Evolutionary conservation across 1,140 invertebrate species (phyloP).

Genomic region (Nephila pilipes): DNA sequence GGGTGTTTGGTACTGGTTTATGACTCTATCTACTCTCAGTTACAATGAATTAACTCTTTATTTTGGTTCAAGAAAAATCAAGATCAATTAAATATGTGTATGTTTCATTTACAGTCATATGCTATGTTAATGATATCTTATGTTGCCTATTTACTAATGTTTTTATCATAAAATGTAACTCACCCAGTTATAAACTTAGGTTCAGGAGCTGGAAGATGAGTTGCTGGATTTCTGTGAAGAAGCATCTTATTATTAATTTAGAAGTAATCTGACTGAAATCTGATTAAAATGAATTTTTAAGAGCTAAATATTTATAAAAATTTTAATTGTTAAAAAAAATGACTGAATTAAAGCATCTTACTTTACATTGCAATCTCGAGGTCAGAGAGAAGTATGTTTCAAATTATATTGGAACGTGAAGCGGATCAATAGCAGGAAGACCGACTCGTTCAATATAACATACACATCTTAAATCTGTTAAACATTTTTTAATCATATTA

Average conservation of each 20-base stretch:
- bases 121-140: too few relatives aligned
- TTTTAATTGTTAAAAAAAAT: neutral
- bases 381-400: neutral
- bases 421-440: too few relatives aligned
- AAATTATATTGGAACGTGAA: neutral
- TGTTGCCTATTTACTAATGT: too few relatives aligned
- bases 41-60: too few relatives aligned
- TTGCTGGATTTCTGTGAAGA: neutral
- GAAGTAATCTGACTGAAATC: neutral
- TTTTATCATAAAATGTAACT: neutral
- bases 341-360: neutral
- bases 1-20: too few relatives aligned
- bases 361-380: neutral
- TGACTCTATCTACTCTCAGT: too few relatives aligned
- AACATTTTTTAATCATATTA: too few relatives aligned
- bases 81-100: too few relatives aligned
- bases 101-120: too few relatives aligned
- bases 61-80: too few relatives aligned
- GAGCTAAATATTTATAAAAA: neutral
- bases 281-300: neutral
- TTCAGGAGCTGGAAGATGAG: conserved; percentile 5
- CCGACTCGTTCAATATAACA: too few relatives aligned
- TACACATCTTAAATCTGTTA: too few relatives aligned
- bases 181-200: conserved; percentile 58
- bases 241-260: neutral